These are phyloP conservation scores for Trileptium ribeirensis DNA, from an alignment of 2,888 invertebrate genomes.

Conservation along the genomic window DNA sequence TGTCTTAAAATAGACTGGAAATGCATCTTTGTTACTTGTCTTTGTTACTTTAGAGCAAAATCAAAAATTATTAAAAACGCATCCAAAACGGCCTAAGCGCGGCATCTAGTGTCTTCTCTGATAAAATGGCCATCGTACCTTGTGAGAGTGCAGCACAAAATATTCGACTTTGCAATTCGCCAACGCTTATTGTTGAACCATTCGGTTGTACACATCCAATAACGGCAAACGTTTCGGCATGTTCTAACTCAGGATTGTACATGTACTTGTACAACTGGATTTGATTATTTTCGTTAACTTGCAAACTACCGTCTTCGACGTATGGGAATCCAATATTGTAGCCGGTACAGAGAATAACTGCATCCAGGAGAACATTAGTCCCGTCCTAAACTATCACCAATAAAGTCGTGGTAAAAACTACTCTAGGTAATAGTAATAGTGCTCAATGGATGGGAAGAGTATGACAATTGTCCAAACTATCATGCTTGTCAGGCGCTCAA, in stretches of 20 bases:
- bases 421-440: no score
- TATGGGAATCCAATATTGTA: conserved; percentile 53
- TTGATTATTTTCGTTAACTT: conserved; percentile 37
- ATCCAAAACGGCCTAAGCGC: no score
- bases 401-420: no score
- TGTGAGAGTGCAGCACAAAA: background rate
- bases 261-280: conserved; percentile 52
- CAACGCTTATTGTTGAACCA: conserved; percentile 54
- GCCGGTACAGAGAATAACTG: conserved; percentile 54
- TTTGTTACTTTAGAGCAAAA: no score
- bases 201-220: conserved; percentile 54
- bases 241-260: conserved; percentile 49
- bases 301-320: conserved; percentile 44
- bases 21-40: no score
- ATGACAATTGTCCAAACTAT: no score
- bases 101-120: no score
- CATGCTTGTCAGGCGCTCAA: no score
- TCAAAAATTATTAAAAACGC: no score
- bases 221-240: conserved; percentile 37
- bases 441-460: no score
- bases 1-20: no score
- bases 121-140: no score
- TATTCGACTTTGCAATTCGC: conserved; percentile 51
- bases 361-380: conserved; percentile 39
- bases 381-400: conserved; percentile 43